Evolutionary conservation across 2,888 invertebrate species (phyloP).

Genomic region (Spodoptera littoralis): DNA sequence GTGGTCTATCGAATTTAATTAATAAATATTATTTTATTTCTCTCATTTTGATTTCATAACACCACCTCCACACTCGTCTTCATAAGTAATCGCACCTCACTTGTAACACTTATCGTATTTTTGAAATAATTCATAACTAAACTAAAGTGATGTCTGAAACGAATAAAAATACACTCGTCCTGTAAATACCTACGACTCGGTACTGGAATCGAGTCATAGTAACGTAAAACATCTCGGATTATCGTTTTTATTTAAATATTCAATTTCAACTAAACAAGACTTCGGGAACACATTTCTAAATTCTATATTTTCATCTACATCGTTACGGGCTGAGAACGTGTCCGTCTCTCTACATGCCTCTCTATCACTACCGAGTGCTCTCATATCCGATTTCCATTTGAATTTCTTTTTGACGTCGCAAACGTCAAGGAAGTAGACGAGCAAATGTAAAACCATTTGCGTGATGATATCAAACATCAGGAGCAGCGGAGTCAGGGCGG

Average conservation of each 20-base stretch:
- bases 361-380: conserved; percentile 58
- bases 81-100: conserved; percentile 72
- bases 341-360: conserved; percentile 59
- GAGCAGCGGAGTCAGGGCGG: conserved; percentile 64
- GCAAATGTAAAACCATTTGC: conserved; percentile 85
- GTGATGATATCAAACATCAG: conserved; percentile 69
- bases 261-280: conserved; percentile 60
- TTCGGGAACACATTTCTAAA: conserved; percentile 79
- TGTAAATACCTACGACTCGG: conserved; percentile 47
- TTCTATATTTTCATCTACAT: conserved; percentile 71
- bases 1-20: conserved; percentile 60
- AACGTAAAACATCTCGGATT: conserved; percentile 55
- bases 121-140: conserved; percentile 65
- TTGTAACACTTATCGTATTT: conserved; percentile 66
- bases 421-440: conserved; percentile 70
- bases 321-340: conserved; percentile 57
- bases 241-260: conserved; percentile 54
- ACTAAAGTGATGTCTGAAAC: conserved; percentile 68
- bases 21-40: conserved; percentile 65
- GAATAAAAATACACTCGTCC: conserved; percentile 56
- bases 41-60: conserved; percentile 66
- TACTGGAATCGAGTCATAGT: conserved; percentile 45
- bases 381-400: conserved; percentile 48
- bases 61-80: conserved; percentile 62
- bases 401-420: conserved; percentile 61